Evolutionary conservation across 30 jellyfish, hydroid and myxozoan genomes (phyloP).

Genomic region (Nemopilema nomurai): DNA sequence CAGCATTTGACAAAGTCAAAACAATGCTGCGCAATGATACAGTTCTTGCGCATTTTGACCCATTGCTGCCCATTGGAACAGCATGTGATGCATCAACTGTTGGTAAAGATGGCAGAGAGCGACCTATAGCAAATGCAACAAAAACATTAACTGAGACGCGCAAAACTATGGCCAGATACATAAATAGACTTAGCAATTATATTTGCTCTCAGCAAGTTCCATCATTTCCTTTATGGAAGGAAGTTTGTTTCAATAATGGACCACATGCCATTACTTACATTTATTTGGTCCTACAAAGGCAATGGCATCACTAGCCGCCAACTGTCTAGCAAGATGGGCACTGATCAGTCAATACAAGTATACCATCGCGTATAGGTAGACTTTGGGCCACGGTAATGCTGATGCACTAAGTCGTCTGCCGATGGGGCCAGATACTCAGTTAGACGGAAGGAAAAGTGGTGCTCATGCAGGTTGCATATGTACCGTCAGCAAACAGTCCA

Average conservation of each 20-base stretch:
- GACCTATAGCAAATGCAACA: conserved; percentile 46
- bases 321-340: conserved; percentile 54
- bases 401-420: conserved; percentile 49
- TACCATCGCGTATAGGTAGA: conserved; percentile 37
- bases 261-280: conserved; percentile 46
- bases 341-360: conserved; percentile 33
- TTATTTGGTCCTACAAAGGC: conserved; percentile 38
- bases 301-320: conserved; percentile 52
- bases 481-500: conserved; percentile 9
- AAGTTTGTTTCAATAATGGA: conserved; percentile 33
- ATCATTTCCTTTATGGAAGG: conserved; percentile 56
- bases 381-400: conserved; percentile 46
- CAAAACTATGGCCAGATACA: conserved; percentile 51
- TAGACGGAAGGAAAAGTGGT: conserved; percentile 29
- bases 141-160: conserved; percentile 35
- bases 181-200: conserved; percentile 33
- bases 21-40: conserved; percentile 20
- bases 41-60: conserved; percentile 60
- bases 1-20: conserved; percentile 24
- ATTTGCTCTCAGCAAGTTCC: conserved; percentile 24
- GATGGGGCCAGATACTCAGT: conserved; percentile 32
- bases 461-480: conserved; percentile 6
- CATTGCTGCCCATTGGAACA: conserved; percentile 32
- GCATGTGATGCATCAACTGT: conserved; percentile 43
- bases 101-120: conserved; percentile 47